Evolutionary conservation across 2,888 invertebrate genomes (phyloP), one percentile per base, ranked within the genome.

Genomic region (Laspeyria flexula): DNA sequence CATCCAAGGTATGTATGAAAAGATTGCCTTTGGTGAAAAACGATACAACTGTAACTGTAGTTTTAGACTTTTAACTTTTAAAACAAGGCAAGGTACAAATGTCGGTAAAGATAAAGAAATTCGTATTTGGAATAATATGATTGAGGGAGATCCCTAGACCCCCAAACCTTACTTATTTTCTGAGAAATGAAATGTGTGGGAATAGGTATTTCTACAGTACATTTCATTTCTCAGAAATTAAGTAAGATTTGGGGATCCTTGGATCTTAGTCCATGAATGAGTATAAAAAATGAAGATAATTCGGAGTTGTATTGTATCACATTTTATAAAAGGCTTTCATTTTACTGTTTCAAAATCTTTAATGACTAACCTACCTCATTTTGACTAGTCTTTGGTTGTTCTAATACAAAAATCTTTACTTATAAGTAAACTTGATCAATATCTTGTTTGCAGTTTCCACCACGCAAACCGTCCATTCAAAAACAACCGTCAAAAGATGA

Each of bases 401-500:
- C 15, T 18, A 12, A 27, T n/a, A 27, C 53, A 44, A 13, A 25
- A 50, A 34, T 33, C 27, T 3, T n/a, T 31, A 11, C 27, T 6
- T 11, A 16, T 13, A n/a, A 25, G 29, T 29, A 37, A 48, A 33
- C 11, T 34, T 46, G 55, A 46, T 25, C 42, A 25, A 46, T 25
- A 38, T 56, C 10, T 60, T 42, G 11, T 55, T 75, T 73, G 10
- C 79, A 91, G 90, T 80, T 92, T 10, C 90, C 92, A 30, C 90
- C 91, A 2, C 83, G 92, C 18, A 92, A 91, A 61, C 89, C 93
- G 3, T 81, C 92, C 7, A 62, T 93, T 13, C 86, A 85, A 67
- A 93, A 93, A 60, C 88, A 91, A 55, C 80, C 87, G 12, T 90
- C 93, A 30, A 92, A 90, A 73, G 93, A 93, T 58, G 93, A 93